These are phyloP conservation scores for Phyllotreta striolata DNA, from an alignment of 2,888 invertebrate species.

Conservation along the genomic window DNA sequence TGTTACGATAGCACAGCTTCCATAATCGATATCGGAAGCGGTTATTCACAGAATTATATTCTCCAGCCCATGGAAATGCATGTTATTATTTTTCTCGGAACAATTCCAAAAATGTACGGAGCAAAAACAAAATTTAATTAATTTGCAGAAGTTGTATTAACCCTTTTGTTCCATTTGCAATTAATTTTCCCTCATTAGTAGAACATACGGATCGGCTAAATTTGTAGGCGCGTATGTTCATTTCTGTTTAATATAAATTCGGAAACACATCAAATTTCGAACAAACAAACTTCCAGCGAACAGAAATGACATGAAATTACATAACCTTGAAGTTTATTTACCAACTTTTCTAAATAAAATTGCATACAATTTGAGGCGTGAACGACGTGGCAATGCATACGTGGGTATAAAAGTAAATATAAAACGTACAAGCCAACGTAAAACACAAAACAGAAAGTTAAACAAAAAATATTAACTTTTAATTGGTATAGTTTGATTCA, in stretches of 20 bases:
- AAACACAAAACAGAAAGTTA: background rate
- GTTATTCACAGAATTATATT: too few species aligned
- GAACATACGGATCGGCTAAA: background rate
- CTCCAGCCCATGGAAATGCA: too few species aligned
- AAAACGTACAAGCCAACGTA: constrained; percentile 5
- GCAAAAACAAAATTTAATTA: too few species aligned
- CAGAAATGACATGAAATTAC: constrained; percentile 14
- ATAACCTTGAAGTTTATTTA: background rate
- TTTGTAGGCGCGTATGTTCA: constrained; percentile 2
- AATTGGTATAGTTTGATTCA: too few species aligned
- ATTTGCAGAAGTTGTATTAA: background rate
- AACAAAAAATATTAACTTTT: too few species aligned
- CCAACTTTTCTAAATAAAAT: background rate
- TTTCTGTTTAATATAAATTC: background rate
- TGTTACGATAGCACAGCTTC: too few species aligned
- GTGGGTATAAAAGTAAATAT: constrained; percentile 12
- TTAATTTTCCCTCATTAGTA: background rate
- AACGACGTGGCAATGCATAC: constrained; percentile 15
- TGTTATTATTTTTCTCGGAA: too few species aligned
- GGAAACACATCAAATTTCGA: background rate
- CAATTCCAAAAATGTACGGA: too few species aligned
- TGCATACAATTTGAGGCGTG: background rate
- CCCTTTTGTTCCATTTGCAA: constrained; percentile 1
- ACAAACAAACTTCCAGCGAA: background rate
- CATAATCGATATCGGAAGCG: too few species aligned